phyloP scores from a whole-genome alignment of 2,888 invertebrate species.

The Syrphus vitripennis region DNA sequence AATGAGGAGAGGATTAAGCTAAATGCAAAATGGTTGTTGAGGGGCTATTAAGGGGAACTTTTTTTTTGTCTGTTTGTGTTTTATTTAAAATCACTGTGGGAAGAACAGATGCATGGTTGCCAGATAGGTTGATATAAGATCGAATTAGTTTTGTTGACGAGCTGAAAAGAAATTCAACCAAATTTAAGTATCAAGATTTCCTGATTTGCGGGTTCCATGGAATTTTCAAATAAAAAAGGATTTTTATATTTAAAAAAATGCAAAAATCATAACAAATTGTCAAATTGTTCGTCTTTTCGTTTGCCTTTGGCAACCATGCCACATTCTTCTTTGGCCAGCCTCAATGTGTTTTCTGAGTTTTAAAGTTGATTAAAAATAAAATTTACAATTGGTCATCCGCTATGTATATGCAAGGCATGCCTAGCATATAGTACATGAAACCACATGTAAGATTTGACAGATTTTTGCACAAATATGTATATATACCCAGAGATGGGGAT shows the following conservation, averaged over 20 bases:
- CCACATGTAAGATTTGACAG: background rate
- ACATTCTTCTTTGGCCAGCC: background rate
- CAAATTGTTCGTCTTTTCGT: too few relatives aligned
- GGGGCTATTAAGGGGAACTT: background rate
- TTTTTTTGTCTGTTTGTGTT: background rate
- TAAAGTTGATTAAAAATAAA: conserved; percentile 63
- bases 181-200: too few relatives aligned
- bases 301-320: background rate
- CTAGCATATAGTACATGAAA: background rate
- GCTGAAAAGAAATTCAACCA: too few relatives aligned
- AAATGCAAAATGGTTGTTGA: background rate
- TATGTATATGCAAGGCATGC: background rate
- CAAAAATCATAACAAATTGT: too few relatives aligned
- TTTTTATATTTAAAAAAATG: too few relatives aligned
- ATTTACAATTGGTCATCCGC: conserved; percentile 49
- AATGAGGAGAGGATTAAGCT: conserved; percentile 7
- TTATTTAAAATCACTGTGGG: background rate
- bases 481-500: background rate
- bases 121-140: background rate
- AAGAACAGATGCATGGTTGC: background rate
- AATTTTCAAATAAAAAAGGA: too few relatives aligned
- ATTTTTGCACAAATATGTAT: too few relatives aligned
- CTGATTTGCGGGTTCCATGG: too few relatives aligned
- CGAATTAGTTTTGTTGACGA: too few relatives aligned
- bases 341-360: conserved; percentile 49